These are phyloP conservation scores for Brachionus sp. DNA, from an alignment of 1,140 invertebrate genomes.

Conservation along the genomic window DNA sequence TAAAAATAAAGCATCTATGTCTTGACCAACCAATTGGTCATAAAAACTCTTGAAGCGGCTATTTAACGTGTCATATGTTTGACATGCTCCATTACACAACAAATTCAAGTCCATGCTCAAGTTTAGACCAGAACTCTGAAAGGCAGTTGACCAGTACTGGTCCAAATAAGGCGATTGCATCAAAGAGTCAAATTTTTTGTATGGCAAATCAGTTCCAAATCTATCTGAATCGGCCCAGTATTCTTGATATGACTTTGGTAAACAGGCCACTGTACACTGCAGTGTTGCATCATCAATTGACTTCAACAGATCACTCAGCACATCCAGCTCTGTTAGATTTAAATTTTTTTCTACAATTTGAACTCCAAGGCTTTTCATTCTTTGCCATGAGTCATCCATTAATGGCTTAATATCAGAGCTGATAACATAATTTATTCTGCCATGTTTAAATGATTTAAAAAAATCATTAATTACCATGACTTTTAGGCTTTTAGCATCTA, in stretches of 20 bases:
- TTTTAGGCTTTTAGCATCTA: background rate
- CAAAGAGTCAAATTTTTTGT: background rate
- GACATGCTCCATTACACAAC: background rate
- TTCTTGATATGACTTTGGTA: background rate
- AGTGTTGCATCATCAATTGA: background rate
- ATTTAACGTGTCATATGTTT: background rate
- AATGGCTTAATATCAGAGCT: background rate
- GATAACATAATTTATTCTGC: background rate
- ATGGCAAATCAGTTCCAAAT: background rate
- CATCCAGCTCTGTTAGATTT: background rate
- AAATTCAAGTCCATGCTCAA: background rate
- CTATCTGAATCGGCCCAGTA: background rate
- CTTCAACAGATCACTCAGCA: background rate
- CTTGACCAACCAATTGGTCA: background rate
- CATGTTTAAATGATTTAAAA: background rate
- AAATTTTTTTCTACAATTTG: background rate
- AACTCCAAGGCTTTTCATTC: background rate
- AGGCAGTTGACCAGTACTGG: background rate
- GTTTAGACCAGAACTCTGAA: background rate
- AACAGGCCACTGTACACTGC: conserved; percentile 2
- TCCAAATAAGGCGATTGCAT: background rate
- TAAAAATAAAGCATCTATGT: background rate
- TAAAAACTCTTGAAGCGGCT: background rate
- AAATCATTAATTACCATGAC: background rate
- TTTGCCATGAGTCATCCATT: background rate